A percentile compares a stretch with the other conserved stretches of the same genome.
Evolutionary conservation across 1,140 invertebrate genomes (phyloP).

Genomic region (Penaeus vannamei): DNA sequence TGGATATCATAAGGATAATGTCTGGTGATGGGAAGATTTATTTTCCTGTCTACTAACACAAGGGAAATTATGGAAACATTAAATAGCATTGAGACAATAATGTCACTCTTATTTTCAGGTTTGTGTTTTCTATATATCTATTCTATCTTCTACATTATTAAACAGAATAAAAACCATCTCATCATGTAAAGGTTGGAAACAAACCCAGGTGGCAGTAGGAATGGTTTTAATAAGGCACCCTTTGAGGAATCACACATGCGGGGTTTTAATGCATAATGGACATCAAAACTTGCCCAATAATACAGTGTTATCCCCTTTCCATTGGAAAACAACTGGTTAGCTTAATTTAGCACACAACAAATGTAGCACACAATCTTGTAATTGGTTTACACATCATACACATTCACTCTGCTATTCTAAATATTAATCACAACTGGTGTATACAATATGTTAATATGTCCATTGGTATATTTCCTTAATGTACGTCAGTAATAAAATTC

Average conservation of each 20-base stretch:
- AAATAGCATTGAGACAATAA: too few relatives aligned
- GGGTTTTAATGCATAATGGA: constrained; percentile 39
- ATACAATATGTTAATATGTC: constrained; percentile 9
- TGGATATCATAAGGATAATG: too few relatives aligned
- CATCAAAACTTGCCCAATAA: constrained; percentile 2
- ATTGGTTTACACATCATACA: neutral
- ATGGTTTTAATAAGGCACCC: constrained; percentile 63
- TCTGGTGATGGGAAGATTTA: too few relatives aligned
- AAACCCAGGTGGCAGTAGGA: constrained; percentile 29
- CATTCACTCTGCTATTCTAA: constrained; percentile 45
- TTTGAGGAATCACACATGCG: constrained; percentile 59
- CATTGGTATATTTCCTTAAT: constrained; percentile 1
- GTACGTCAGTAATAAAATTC: too few relatives aligned
- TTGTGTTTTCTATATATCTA: too few relatives aligned
- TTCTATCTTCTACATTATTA: too few relatives aligned
- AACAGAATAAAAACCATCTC: too few relatives aligned
- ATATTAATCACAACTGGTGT: neutral
- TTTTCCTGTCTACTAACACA: too few relatives aligned
- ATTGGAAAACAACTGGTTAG: constrained; percentile 27
- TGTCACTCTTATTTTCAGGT: too few relatives aligned
- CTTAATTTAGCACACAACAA: constrained; percentile 33
- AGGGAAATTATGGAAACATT: too few relatives aligned
- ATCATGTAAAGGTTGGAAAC: too few relatives aligned
- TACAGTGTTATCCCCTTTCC: constrained; percentile 13
- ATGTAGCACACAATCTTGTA: constrained; percentile 29